Conservation (phyloP, 2,888 invertebrate species). For the Agapostemon virescens region DNA sequence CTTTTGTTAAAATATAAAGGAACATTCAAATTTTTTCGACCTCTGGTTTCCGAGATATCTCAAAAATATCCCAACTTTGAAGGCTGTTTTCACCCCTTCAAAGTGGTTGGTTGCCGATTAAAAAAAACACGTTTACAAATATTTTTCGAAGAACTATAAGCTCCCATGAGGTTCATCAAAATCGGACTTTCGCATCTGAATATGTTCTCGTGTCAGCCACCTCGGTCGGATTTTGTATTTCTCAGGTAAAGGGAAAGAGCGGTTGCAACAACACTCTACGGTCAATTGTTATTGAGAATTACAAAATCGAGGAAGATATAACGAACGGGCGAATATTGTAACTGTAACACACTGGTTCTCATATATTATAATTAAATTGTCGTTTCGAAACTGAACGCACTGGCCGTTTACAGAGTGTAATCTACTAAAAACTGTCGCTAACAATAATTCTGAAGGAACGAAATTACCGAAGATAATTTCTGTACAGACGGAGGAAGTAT, state of each 20-base stretch:
- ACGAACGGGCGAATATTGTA: conserved; percentile 26
- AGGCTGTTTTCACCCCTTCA: too few species aligned
- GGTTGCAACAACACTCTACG: conserved; percentile 23
- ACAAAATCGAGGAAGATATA: conserved; percentile 30
- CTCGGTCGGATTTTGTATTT: conserved; percentile 18
- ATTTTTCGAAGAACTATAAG: too few species aligned
- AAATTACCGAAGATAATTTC: not conserved
- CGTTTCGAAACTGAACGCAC: not conserved
- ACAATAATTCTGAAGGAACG: not conserved
- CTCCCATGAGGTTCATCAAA: too few species aligned
- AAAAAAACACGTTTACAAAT: too few species aligned
- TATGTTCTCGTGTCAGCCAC: too few species aligned
- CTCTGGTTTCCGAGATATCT: too few species aligned
- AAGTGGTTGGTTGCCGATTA: too few species aligned
- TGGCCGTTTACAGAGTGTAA: not conserved
- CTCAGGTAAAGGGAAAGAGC: conserved; percentile 8
- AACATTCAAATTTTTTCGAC: too few species aligned
- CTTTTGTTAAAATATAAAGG: too few species aligned
- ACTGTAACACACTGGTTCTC: conserved; percentile 18
- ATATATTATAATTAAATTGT: conserved; percentile 5
- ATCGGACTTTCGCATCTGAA: too few species aligned
- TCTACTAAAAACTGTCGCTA: not conserved
- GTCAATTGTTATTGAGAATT: conserved; percentile 35
- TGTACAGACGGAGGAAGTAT: too few species aligned
- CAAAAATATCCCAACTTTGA: too few species aligned